These are phyloP conservation scores for Mungos mungo DNA, from an alignment of 2,113 vertebrate species.

Conservation along the genomic window DNA sequence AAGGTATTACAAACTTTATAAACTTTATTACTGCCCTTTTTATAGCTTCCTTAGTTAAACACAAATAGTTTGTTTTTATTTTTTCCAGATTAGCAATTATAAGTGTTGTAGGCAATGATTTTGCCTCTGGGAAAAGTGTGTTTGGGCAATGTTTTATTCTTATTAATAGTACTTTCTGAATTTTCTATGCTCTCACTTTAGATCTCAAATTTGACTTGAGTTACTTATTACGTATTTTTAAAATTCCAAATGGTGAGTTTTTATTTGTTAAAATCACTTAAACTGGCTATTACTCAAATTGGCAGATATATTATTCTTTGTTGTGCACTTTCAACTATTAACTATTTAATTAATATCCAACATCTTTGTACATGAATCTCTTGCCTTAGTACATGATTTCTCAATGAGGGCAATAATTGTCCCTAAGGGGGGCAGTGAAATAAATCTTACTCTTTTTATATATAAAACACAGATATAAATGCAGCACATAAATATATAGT, in stretches of 20 bases:
- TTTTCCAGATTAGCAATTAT: background rate
- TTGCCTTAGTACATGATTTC: background rate
- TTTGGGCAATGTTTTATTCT: background rate
- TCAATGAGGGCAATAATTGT: background rate
- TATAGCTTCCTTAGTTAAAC: background rate
- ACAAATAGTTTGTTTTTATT: background rate
- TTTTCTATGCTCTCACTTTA: background rate
- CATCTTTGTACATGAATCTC: background rate
- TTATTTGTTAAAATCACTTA: background rate
- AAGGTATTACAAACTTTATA: background rate
- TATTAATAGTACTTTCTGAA: background rate
- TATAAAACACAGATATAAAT: background rate
- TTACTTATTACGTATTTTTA: slow-evolving; percentile 1
- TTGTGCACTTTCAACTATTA: background rate
- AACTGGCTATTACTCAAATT: background rate
- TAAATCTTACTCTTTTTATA: background rate
- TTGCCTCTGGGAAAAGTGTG: background rate
- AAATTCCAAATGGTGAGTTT: background rate
- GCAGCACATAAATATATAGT: background rate
- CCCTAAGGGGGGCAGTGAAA: background rate
- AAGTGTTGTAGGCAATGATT: background rate
- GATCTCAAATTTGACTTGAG: background rate
- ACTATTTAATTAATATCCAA: background rate
- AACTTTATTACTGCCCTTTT: background rate
- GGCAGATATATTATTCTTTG: background rate